phyloP scores from a whole-genome alignment of 1,140 invertebrate species.

The Leptinotarsa texana region DNA sequence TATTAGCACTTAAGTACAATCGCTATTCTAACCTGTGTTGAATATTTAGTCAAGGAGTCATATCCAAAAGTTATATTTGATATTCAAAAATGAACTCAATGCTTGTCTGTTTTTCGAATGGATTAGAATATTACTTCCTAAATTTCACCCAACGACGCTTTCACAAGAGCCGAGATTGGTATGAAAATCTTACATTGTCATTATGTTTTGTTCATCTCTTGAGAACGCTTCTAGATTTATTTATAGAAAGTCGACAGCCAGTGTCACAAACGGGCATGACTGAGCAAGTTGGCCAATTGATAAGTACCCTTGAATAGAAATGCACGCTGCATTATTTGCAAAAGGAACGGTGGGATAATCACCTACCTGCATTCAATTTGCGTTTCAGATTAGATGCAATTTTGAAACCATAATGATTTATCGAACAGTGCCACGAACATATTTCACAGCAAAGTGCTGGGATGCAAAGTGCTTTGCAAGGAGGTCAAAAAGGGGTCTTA shows the following conservation, averaged over 20 bases:
- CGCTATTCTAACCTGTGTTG: no score
- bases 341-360: background rate
- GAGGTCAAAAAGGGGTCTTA: background rate
- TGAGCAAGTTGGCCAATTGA: constrained; percentile 2
- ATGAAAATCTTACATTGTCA: no score
- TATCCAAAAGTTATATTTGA: no score
- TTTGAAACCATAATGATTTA: constrained; percentile 1
- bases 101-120: no score
- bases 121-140: no score
- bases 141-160: no score
- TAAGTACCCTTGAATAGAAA: constrained; percentile 3
- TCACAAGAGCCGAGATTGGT: no score
- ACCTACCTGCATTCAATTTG: constrained; percentile 2
- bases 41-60: no score
- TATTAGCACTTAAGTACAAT: no score
- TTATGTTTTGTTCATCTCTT: no score
- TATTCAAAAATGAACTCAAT: no score
- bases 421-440: background rate
- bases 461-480: background rate
- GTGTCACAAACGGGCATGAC: background rate
- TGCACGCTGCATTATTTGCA: background rate
- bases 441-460: background rate
- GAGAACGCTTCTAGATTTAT: background rate
- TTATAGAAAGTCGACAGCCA: background rate
- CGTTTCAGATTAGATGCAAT: background rate